phyloP scores from a whole-genome alignment of 2,888 invertebrate genomes.

The Netelia melanura region DNA sequence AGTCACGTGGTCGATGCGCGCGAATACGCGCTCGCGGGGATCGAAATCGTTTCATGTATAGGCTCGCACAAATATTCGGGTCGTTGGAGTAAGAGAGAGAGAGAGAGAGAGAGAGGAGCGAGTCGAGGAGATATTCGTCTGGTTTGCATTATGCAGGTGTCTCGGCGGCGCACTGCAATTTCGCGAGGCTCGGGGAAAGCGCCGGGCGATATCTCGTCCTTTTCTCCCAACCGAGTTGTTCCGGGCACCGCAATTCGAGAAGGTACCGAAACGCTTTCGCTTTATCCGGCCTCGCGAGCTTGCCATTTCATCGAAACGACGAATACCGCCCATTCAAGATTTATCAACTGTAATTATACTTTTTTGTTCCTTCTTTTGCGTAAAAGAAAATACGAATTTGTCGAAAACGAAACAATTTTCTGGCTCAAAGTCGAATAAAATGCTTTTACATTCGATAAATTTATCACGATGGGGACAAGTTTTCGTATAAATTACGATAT shows the following conservation, averaged over 20 bases:
- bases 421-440: too few relatives aligned
- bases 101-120: constrained; percentile 1
- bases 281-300: neutral
- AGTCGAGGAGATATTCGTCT: constrained; percentile 10
- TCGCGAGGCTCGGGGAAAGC: neutral
- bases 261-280: neutral
- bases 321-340: neutral
- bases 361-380: too few relatives aligned
- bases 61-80: constrained; percentile 9
- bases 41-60: neutral
- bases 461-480: too few relatives aligned
- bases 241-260: neutral
- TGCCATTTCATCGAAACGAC: neutral
- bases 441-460: too few relatives aligned
- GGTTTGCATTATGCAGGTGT: constrained; percentile 22
- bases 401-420: too few relatives aligned
- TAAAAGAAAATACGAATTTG: too few relatives aligned
- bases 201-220: neutral
- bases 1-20: neutral
- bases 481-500: neutral
- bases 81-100: neutral
- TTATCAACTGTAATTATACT: neutral
- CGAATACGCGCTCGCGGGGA: neutral
- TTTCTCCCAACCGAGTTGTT: neutral
- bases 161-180: constrained; percentile 1